Evolutionary conservation across 1,140 invertebrate species (phyloP).

Genomic region (Calycopis cecrops): DNA sequence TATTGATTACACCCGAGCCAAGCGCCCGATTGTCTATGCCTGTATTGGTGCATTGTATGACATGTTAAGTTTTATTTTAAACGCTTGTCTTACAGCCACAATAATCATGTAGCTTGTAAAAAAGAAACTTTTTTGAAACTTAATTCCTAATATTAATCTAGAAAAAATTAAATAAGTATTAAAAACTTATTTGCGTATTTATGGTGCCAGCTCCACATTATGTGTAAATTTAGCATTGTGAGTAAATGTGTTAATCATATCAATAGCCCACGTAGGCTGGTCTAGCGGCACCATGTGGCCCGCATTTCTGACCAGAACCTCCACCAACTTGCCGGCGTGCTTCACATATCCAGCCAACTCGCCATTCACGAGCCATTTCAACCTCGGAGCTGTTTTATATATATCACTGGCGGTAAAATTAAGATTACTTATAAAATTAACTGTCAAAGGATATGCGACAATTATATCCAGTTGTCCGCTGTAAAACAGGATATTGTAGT

Average conservation of each 20-base stretch:
- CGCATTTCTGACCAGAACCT: slow-evolving; percentile 87
- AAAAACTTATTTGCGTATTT: no score
- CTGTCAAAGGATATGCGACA: slow-evolving; percentile 86
- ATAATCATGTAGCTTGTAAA: no score
- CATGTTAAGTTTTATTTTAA: no score
- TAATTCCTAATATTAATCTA: no score
- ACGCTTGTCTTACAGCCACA: no score
- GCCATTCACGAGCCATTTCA: slow-evolving; percentile 81
- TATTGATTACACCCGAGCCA: no score
- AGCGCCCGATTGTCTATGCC: no score
- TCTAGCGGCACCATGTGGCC: slow-evolving; percentile 91
- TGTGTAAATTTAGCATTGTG: slow-evolving; percentile 73
- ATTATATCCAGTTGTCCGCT: slow-evolving; percentile 92
- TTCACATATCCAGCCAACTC: slow-evolving; percentile 88
- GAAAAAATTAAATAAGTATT: no score
- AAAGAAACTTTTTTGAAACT: no score
- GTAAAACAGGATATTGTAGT: slow-evolving; percentile 85
- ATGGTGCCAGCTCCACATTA: neutral
- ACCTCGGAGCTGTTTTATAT: slow-evolving; percentile 80
- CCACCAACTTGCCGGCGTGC: slow-evolving; percentile 82
- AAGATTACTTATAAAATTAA: slow-evolving; percentile 81
- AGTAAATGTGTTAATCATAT: slow-evolving; percentile 87
- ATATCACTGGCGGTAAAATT: slow-evolving; percentile 80
- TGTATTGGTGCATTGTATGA: no score
- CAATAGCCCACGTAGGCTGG: slow-evolving; percentile 85